phyloP scores from a whole-genome alignment of 2,113 vertebrate genomes.

The Catharus minimus region DNA sequence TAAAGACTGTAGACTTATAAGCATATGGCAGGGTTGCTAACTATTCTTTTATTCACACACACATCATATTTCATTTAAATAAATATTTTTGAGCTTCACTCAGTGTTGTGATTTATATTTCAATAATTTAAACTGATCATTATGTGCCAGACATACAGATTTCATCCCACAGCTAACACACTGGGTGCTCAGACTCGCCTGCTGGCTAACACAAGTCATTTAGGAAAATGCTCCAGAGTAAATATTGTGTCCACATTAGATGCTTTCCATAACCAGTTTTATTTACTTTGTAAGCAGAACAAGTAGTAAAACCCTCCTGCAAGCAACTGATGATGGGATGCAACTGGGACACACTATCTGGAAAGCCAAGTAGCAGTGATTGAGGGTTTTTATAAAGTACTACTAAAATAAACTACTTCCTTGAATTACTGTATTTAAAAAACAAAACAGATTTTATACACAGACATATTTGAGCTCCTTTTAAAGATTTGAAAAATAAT shows the following conservation, averaged over 20 bases:
- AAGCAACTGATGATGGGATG: background rate
- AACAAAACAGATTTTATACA: background rate
- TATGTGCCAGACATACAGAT: background rate
- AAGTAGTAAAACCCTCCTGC: conserved; percentile 7
- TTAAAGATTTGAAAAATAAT: background rate
- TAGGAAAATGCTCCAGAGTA: conserved; percentile 15
- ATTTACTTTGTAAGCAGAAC: conserved; percentile 1
- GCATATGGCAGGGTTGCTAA: background rate
- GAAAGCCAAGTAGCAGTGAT: background rate
- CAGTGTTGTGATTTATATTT: conserved; percentile 11
- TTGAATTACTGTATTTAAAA: background rate
- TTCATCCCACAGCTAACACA: background rate
- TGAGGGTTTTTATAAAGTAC: background rate
- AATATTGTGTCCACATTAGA: background rate
- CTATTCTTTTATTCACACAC: background rate
- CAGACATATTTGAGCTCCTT: background rate
- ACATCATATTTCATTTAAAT: background rate
- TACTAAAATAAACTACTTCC: background rate
- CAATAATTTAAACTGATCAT: background rate
- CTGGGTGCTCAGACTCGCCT: background rate
- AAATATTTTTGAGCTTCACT: conserved; percentile 4
- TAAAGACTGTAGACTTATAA: background rate
- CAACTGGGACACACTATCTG: background rate
- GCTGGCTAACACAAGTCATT: background rate
- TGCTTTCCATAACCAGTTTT: conserved; percentile 12